A percentile compares a stretch with the other conserved stretches of the same genome.
Evolutionary conservation across 2,888 invertebrate species (phyloP).

Genomic region (Fragum whitleyi): DNA sequence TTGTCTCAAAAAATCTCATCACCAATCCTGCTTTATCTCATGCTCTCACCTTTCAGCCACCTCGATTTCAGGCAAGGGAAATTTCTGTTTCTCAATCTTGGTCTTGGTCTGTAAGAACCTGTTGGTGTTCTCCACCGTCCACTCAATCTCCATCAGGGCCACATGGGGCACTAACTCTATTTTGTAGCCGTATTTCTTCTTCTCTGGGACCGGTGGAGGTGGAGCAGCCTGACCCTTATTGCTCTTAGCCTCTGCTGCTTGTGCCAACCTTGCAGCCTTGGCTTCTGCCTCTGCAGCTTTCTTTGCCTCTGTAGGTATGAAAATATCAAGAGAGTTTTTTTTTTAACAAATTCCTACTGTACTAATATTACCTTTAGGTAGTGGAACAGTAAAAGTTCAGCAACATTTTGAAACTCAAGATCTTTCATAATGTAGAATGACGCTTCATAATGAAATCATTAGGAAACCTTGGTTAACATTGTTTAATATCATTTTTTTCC

Average conservation of each 20-base stretch:
- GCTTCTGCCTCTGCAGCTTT: not conserved
- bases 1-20: too few relatives aligned
- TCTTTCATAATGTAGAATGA: too few relatives aligned
- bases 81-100: constrained; percentile 20
- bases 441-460: too few relatives aligned
- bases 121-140: constrained; percentile 55
- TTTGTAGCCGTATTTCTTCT: constrained; percentile 45
- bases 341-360: too few relatives aligned
- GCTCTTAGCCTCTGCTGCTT: not conserved
- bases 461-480: too few relatives aligned
- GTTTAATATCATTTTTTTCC: too few relatives aligned
- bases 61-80: constrained; percentile 33
- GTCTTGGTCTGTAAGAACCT: constrained; percentile 41
- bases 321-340: too few relatives aligned
- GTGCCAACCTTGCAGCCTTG: not conserved
- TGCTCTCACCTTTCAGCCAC: constrained; percentile 47
- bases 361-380: too few relatives aligned
- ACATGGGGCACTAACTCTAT: constrained; percentile 46
- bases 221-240: not conserved
- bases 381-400: too few relatives aligned
- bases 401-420: too few relatives aligned
- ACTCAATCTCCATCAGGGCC: constrained; percentile 41
- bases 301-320: constrained; percentile 9
- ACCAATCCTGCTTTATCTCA: too few relatives aligned
- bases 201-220: not conserved